Evolutionary conservation across 1,140 invertebrate species (phyloP), one percentile per base, ranked within the genome.

Genomic region (Brachystomella parvula): DNA sequence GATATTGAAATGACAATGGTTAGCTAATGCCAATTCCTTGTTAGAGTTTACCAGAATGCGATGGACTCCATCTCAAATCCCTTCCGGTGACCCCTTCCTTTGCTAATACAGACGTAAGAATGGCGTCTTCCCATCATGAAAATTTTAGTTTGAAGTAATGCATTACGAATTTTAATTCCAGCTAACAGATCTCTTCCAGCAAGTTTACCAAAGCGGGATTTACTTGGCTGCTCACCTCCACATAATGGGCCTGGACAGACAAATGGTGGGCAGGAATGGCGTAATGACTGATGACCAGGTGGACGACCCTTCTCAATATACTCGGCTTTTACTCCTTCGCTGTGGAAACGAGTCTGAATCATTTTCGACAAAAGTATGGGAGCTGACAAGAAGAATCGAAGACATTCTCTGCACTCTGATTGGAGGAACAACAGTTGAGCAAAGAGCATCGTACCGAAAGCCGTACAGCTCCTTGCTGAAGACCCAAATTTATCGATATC

Each of bases 321-420:
- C 30, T 24, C n/a, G 49, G 2, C 39, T 31, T 17, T 0, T 19
- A 56, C 26, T 39, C n/a, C 58, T 67, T 21, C 57, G 66, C 6
- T 71, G 69, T 56, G 69, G 61, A 2, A 68, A 65, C 56, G 70
- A 71, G 30, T 49, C 66, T n/a, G 47, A 32, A 0, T 32, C 44
- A 0, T 63, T 67, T 17, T 19, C 57, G 2, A 17, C 44, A 1
- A 24, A 28, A 17, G 17, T 71, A 19, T 1, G 12, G 3, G 60
- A 65, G 19, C 19, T 68, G 2, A 71, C 66, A 3, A 9, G 2
- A 15, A 33, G 29, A 33, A 19, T 71, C 29, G 66, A 71, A 60
- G 58, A 63, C 29, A 21, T 71, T 47, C 59, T 71, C 29, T 71
- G 70, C 32, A 65, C 66, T 9, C 15, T 71, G n/a, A 30, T 68